Evolutionary conservation across 2,888 invertebrate species (phyloP), one percentile per base, ranked within the genome.

Genomic region (Steinernema hermaphroditum): DNA sequence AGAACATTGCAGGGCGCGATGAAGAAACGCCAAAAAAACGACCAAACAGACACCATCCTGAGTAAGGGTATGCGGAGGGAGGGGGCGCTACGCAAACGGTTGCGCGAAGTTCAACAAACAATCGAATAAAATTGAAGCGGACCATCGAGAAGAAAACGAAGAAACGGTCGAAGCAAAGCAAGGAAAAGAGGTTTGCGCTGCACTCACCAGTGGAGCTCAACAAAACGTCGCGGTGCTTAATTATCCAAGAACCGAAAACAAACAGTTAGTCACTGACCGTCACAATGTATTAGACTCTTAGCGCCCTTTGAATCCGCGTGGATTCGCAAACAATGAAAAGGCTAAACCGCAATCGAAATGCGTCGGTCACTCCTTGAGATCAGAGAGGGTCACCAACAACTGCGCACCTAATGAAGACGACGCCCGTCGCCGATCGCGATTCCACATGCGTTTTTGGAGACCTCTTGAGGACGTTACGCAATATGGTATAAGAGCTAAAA

Each of bases 31-130:
- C 4, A 37, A 37, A 37, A 37, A 37, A 4, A 37, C 4, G 37
- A 4, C 37, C 37, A 37, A 8, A 37, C 12, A 8, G 4, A 37
- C 4, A 37, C 4, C 37, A 37, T 37, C 12, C 37, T 37, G 37
- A 8, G 37, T 8, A 37, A 4, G 37, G 4, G 6, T 37, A 12
- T 37, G 37, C 37, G 12, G 12, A 37, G 37, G 37, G 4, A 12
- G 37, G 37, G 6, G 37, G 37, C 37, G 12, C n/a, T 8, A 37
- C 19, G 50, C 8, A 62, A 29, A 62, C 62, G 62, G 32, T 29
- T 16, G 29, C 14, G 12, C 62, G 62, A 29, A 9, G 14, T 32
- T 62, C 62, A 62, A 62, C 62, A 62, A 62, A 62, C 62, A 62
- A 12, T 14, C 22, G 22, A 54, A 62, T 62, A 62, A 32, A 29